Evolutionary conservation across 2,888 invertebrate genomes (phyloP).

Genomic region (Brachyopa scutellaris): DNA sequence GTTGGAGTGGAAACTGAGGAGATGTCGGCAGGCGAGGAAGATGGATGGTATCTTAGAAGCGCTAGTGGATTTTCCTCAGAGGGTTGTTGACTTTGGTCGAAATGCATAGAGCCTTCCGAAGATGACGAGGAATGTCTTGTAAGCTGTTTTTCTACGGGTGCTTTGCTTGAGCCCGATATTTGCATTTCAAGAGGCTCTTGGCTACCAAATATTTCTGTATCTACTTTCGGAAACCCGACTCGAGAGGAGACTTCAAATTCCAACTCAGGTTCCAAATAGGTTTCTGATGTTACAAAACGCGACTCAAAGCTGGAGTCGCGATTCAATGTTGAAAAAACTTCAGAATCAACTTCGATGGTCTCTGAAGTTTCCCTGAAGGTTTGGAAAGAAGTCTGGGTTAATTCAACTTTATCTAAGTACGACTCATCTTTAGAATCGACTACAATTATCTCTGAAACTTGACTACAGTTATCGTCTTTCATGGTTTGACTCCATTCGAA

Average conservation of each 20-base stretch:
- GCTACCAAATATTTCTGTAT: neutral
- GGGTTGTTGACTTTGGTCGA: constrained; percentile 19
- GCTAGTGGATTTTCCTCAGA: neutral
- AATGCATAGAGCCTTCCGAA: constrained; percentile 34
- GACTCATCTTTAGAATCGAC: constrained; percentile 36
- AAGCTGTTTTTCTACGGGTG: too few relatives aligned
- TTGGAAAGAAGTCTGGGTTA: too few relatives aligned
- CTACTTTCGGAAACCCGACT: neutral
- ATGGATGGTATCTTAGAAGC: constrained; percentile 30
- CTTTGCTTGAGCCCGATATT: too few relatives aligned
- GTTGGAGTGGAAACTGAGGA: constrained; percentile 20
- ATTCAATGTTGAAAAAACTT: neutral
- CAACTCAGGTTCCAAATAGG: neutral
- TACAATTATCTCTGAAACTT: constrained; percentile 34
- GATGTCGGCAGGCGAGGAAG: constrained; percentile 39
- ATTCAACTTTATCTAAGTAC: too few relatives aligned
- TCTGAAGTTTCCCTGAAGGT: neutral
- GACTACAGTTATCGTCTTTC: neutral
- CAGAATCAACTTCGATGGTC: neutral
- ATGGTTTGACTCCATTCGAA: neutral
- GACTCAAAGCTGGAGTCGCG: neutral
- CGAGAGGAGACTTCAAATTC: neutral
- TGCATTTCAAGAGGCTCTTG: neutral
- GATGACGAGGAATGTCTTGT: constrained; percentile 12
- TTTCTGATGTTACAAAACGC: neutral